These are phyloP conservation scores for Vulpes ferrilata DNA, from an alignment of 2,113 vertebrate genomes.

Conservation along the genomic window DNA sequence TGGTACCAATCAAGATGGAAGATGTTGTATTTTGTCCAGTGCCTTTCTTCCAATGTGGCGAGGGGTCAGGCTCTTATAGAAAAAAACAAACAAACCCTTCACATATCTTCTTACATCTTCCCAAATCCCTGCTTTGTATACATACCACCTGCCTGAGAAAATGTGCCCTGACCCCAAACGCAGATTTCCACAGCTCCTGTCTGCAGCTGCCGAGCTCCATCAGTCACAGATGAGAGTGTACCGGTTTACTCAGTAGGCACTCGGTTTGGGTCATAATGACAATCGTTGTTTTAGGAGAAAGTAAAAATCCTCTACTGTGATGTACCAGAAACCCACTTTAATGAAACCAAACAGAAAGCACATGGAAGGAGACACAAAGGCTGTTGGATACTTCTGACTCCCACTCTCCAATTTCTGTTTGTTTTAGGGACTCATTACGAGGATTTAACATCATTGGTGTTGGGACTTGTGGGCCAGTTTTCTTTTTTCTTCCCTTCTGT, in stretches of 20 bases:
- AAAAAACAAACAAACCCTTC: background rate
- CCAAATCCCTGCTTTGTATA: background rate
- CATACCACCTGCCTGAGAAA: background rate
- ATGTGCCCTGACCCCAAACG: background rate
- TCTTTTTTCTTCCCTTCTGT: background rate
- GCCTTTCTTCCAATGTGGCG: background rate
- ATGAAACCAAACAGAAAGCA: background rate
- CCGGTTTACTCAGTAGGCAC: fast-evolving
- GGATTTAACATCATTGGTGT: background rate
- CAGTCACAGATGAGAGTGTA: fast-evolving
- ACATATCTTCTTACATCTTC: background rate
- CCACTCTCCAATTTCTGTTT: background rate
- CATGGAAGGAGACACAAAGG: background rate
- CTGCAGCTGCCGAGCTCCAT: background rate
- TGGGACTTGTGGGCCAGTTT: background rate
- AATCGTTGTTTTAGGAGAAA: background rate
- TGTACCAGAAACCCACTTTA: background rate
- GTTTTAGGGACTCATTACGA: background rate
- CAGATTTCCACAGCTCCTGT: background rate
- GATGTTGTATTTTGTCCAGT: background rate
- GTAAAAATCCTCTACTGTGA: no score
- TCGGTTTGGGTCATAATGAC: background rate
- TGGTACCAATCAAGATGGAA: background rate
- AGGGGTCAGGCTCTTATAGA: background rate
- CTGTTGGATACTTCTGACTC: background rate